Percentiles rank a stretch among this genome's conserved stretches.
Conservation (phyloP, 2,888 invertebrate genomes). For the Ischnus inquisitorius region DNA sequence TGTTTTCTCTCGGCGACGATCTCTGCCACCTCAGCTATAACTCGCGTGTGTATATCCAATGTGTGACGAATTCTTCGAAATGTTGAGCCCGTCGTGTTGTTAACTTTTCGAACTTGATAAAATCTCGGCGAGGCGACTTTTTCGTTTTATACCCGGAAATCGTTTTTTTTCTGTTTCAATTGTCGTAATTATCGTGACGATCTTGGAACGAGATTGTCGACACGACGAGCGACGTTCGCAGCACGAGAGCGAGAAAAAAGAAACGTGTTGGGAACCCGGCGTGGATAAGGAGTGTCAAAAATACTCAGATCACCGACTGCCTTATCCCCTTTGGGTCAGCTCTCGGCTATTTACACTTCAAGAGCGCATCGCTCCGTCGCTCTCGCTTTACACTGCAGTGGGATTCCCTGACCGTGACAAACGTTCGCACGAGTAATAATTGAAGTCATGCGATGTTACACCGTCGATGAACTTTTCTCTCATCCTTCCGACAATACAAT, state of each 20-base stretch:
- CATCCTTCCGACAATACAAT: constrained; percentile 19
- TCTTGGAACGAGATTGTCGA: neutral
- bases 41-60: neutral
- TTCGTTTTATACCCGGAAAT: neutral
- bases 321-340: constrained; percentile 24
- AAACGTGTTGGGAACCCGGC: neutral
- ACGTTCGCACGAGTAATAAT: constrained; percentile 32
- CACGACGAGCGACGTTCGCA: neutral
- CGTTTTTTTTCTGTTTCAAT: neutral
- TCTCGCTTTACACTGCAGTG: constrained; percentile 31
- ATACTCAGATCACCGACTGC: constrained; percentile 31
- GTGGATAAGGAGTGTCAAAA: neutral
- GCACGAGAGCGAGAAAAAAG: neutral
- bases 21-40: neutral
- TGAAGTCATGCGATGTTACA: constrained; percentile 13
- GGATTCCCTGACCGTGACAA: constrained; percentile 54
- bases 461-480: constrained; percentile 37
- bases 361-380: constrained; percentile 39
- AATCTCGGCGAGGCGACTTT: neutral
- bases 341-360: constrained; percentile 49
- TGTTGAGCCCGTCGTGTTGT: neutral
- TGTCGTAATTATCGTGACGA: neutral
- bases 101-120: neutral
- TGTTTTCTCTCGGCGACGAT: neutral
- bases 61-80: neutral